Percentiles rank a stretch among this genome's conserved stretches.
Evolutionary conservation across 1,140 invertebrate genomes (phyloP).

Genomic region (Pseudobourletiella spinata): DNA sequence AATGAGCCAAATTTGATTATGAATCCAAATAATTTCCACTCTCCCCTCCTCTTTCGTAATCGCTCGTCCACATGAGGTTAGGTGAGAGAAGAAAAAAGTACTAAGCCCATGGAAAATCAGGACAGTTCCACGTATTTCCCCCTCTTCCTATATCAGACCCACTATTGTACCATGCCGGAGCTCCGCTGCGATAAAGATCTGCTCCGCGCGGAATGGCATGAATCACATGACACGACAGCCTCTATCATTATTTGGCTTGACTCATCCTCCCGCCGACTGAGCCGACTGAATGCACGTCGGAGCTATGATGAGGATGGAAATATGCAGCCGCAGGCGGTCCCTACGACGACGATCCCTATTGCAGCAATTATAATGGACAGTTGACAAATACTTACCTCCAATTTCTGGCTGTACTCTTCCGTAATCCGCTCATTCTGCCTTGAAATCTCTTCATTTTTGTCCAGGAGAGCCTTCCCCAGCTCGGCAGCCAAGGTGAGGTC

Average conservation of each 20-base stretch:
- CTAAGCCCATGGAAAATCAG: too few relatives aligned
- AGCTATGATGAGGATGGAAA: too few relatives aligned
- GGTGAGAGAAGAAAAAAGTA: too few relatives aligned
- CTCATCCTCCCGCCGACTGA: background rate
- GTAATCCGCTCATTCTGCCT: slow-evolving; percentile 71
- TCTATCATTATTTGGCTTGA: background rate
- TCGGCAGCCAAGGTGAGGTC: slow-evolving; percentile 88
- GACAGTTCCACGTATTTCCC: too few relatives aligned
- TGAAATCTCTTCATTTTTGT: slow-evolving; percentile 86
- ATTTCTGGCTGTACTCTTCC: slow-evolving; percentile 82
- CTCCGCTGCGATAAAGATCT: too few relatives aligned
- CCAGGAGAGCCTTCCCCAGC: slow-evolving; percentile 84
- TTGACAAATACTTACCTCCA: slow-evolving; percentile 80
- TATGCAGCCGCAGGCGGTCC: too few relatives aligned
- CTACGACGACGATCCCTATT: background rate
- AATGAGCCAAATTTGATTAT: too few relatives aligned
- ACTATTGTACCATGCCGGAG: too few relatives aligned
- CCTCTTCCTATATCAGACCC: too few relatives aligned
- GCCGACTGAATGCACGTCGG: background rate
- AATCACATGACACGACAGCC: background rate
- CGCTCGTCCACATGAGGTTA: too few relatives aligned
- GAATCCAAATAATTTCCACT: too few relatives aligned
- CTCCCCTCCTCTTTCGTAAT: too few relatives aligned
- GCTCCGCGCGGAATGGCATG: background rate
- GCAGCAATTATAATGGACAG: background rate